Evolutionary conservation across 2,797 vertebrate genomes (phyloP).

Genomic region (Emydoidea blandingii): DNA sequence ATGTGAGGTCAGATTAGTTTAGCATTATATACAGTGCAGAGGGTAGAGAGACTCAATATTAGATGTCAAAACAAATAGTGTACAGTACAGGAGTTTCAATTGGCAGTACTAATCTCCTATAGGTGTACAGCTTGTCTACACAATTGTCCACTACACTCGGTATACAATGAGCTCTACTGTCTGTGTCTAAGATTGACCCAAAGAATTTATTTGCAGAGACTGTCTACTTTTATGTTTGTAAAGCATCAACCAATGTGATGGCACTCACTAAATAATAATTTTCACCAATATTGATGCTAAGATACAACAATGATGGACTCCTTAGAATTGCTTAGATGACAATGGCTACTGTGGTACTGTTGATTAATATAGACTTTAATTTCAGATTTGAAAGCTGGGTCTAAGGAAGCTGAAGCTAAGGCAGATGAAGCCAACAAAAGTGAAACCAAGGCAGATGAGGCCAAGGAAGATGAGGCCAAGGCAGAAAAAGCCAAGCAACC

Average conservation of each 20-base stretch:
- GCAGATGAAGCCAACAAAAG: neutral
- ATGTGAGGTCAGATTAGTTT: neutral
- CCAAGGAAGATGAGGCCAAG: neutral
- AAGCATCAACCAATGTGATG: neutral
- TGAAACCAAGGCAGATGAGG: neutral
- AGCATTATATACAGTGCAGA: neutral
- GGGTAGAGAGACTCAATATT: neutral
- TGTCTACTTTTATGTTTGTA: neutral
- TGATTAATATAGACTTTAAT: slow-evolving; percentile 28
- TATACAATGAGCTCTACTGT: neutral
- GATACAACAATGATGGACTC: neutral
- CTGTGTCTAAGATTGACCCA: neutral
- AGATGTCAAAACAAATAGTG: neutral
- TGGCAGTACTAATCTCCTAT: neutral
- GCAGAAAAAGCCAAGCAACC: neutral
- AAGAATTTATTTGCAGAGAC: neutral
- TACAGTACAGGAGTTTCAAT: neutral
- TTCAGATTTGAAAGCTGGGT: slow-evolving; percentile 45
- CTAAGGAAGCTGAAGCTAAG: neutral
- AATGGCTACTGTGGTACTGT: neutral
- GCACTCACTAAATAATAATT: neutral
- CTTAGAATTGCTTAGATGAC: neutral
- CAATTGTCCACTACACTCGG: neutral
- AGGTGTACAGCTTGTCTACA: neutral
- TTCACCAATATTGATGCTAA: neutral